These are phyloP conservation scores for Xiphias gladius DNA, from an alignment of 2,113 vertebrate genomes.

Conservation along the genomic window DNA sequence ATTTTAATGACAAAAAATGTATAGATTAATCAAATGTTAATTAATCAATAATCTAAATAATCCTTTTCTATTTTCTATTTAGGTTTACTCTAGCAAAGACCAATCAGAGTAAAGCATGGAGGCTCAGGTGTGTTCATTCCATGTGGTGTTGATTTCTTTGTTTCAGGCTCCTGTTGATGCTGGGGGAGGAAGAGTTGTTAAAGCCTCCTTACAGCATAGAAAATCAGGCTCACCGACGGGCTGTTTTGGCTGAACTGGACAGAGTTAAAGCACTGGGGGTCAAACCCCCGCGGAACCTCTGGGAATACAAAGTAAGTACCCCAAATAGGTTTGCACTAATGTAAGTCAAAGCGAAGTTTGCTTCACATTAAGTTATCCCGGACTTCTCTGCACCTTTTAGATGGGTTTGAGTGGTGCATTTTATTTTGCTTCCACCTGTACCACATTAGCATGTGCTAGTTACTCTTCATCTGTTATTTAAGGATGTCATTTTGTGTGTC, in stretches of 20 bases:
- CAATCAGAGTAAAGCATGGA: not conserved
- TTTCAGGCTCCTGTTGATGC: slow-evolving; percentile 89
- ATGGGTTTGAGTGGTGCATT: not conserved
- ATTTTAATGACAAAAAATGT: too few species aligned
- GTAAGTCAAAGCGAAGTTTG: not conserved
- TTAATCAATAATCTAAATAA: not conserved
- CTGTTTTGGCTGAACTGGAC: slow-evolving; percentile 89
- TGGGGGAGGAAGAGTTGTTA: slow-evolving; percentile 91
- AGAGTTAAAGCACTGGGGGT: slow-evolving; percentile 88
- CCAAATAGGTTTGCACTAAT: not conserved
- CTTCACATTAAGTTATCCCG: too few species aligned
- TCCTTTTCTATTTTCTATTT: not conserved
- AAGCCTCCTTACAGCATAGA: slow-evolving; percentile 87
- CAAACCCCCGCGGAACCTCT: slow-evolving; percentile 94
- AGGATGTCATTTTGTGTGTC: not conserved
- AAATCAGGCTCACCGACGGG: slow-evolving; percentile 89
- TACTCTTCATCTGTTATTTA: not conserved
- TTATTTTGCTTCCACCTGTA: slow-evolving; percentile 1
- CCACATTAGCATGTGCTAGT: too few species aligned
- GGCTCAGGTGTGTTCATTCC: not conserved
- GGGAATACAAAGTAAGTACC: slow-evolving; percentile 93
- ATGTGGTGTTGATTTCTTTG: slow-evolving; percentile 10
- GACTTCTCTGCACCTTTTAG: not conserved
- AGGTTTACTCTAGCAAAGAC: not conserved
- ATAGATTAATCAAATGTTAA: not conserved